phyloP scores from a whole-genome alignment of 2,797 vertebrate genomes.

The Streptopelia turtur region DNA sequence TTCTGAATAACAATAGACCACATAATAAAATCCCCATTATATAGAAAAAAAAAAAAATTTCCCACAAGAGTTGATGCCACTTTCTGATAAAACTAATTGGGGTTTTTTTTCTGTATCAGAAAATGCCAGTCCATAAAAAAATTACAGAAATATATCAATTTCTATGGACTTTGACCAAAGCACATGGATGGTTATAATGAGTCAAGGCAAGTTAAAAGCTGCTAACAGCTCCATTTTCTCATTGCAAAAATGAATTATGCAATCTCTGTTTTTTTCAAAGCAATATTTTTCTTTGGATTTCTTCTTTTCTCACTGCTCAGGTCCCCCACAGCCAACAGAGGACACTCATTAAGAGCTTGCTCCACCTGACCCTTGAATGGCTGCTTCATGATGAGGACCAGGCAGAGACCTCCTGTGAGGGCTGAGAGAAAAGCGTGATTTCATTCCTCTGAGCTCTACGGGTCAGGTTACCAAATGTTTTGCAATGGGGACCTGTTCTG shows the following conservation, averaged over 20 bases:
- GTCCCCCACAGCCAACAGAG: neutral
- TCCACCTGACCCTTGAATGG: neutral
- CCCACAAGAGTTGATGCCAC: neutral
- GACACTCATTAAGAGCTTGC: neutral
- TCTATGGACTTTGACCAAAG: neutral
- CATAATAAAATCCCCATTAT: neutral
- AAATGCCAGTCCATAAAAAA: neutral
- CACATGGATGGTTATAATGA: neutral
- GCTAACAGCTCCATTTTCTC: neutral
- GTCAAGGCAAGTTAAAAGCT: neutral
- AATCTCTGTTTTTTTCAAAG: neutral
- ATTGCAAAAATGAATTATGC: neutral
- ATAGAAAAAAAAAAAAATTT: neutral
- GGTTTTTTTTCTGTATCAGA: neutral
- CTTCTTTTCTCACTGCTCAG: neutral
- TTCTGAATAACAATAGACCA: slow-evolving; percentile 28
- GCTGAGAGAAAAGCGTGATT: neutral
- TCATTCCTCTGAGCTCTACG: neutral
- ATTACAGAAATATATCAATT: neutral
- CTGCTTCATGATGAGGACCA: neutral
- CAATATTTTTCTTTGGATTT: neutral
- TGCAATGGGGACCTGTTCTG: neutral
- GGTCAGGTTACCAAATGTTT: neutral
- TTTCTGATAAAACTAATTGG: neutral
- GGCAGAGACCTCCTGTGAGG: neutral